Conservation (phyloP, 1,140 invertebrate genomes). For the Drosophila ficusphila region DNA sequence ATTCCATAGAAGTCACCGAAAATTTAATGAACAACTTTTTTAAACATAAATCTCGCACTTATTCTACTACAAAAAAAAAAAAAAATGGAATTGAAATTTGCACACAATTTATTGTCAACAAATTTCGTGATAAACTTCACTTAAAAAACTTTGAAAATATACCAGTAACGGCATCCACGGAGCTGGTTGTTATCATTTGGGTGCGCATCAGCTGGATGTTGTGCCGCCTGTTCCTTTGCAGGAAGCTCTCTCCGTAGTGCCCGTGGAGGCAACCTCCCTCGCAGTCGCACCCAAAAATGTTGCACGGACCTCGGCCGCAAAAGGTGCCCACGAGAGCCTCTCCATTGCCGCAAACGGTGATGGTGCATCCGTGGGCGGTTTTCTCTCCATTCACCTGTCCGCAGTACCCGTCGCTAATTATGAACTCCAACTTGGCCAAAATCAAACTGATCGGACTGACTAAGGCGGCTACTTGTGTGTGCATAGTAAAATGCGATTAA, state of each 20-base stretch:
- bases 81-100: too few species aligned
- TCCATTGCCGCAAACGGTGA: conserved; percentile 7
- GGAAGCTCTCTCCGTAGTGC: neutral
- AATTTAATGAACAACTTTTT: too few species aligned
- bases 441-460: too few species aligned
- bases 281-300: conserved; percentile 13
- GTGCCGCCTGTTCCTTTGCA: neutral
- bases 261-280: neutral
- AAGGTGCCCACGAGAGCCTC: neutral
- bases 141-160: too few species aligned
- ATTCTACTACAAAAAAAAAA: too few species aligned
- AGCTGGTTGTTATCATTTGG: neutral
- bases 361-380: neutral
- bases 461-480: too few species aligned
- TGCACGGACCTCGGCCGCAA: conserved; percentile 13
- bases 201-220: neutral
- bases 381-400: neutral
- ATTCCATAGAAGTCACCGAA: too few species aligned
- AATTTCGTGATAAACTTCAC: too few species aligned
- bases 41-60: too few species aligned
- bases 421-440: neutral
- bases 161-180: too few species aligned
- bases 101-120: too few species aligned
- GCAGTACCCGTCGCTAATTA: neutral
- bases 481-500: too few species aligned